Conservation (phyloP, 2,797 vertebrate genomes). For the Lagocephalus sceleratus region DNA sequence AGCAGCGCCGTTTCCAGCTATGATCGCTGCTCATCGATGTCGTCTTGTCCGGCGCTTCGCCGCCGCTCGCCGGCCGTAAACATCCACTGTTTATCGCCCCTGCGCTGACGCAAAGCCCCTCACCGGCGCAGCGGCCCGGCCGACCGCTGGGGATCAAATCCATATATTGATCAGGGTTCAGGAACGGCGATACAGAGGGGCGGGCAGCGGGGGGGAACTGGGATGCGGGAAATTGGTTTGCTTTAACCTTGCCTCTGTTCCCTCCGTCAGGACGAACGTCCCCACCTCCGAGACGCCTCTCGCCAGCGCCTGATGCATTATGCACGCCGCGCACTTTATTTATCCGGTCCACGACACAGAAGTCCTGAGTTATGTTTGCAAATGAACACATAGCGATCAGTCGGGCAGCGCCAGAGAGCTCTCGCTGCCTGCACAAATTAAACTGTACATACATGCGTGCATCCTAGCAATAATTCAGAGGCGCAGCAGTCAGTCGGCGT, state of each 20-base stretch:
- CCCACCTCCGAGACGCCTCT: no score
- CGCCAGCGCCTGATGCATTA: constrained; percentile 3
- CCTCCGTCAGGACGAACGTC: no score
- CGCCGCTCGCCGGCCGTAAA: constrained; percentile 25
- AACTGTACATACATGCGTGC: no score
- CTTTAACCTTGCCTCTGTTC: not conserved
- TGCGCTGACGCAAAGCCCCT: not conserved
- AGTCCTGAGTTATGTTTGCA: no score
- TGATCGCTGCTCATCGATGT: constrained; percentile 26
- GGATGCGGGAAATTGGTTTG: not conserved
- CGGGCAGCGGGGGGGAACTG: not conserved
- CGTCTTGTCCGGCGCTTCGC: constrained; percentile 8
- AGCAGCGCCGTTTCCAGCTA: constrained; percentile 9
- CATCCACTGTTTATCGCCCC: constrained; percentile 18
- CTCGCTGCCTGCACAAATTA: no score
- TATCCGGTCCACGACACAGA: no score
- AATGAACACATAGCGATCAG: no score
- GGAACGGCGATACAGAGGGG: not conserved
- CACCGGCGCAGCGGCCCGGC: constrained; percentile 11
- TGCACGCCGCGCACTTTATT: not conserved
- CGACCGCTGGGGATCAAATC: constrained; percentile 24
- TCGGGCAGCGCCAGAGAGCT: no score
- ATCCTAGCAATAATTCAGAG: no score
- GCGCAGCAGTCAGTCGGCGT: no score
- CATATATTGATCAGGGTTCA: constrained; percentile 30